Conservation (phyloP, 2,113 vertebrate species). For the Rhinoderma darwinii region DNA sequence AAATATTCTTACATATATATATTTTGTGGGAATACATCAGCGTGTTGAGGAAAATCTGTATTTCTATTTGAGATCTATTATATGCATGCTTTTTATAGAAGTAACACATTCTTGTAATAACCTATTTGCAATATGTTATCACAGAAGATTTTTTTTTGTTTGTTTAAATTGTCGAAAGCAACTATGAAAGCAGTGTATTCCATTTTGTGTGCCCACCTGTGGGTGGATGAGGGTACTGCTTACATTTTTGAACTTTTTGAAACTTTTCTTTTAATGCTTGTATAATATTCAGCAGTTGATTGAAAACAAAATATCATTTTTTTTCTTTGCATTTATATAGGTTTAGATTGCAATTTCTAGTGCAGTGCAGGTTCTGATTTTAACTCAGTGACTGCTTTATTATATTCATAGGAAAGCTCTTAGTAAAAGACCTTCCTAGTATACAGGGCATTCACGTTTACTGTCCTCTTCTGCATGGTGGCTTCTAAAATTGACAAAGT, state of each 20-base stretch:
- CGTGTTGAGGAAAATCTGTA: slow-evolving; percentile 46
- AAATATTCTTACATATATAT: slow-evolving; percentile 50
- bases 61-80: slow-evolving; percentile 58
- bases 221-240: slow-evolving; percentile 19
- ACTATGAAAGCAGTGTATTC: neutral
- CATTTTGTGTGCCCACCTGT: neutral
- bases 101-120: slow-evolving; percentile 54
- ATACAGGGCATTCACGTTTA: slow-evolving; percentile 28
- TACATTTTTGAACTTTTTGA: slow-evolving; percentile 4
- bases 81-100: slow-evolving; percentile 59
- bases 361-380: slow-evolving; percentile 31
- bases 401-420: slow-evolving; percentile 2
- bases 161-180: neutral
- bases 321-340: slow-evolving; percentile 28
- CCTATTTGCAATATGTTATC: slow-evolving; percentile 44
- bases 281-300: slow-evolving; percentile 23
- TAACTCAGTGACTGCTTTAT: slow-evolving; percentile 37
- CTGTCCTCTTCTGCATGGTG: slow-evolving; percentile 38
- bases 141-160: slow-evolving; percentile 6
- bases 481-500: slow-evolving; percentile 23
- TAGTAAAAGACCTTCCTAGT: neutral
- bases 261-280: slow-evolving; percentile 20
- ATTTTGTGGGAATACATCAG: slow-evolving; percentile 58
- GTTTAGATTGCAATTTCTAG: slow-evolving; percentile 17
- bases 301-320: neutral